These are phyloP conservation scores for Polietes domitor DNA, from an alignment of 2,888 invertebrate genomes.

Conservation along the genomic window DNA sequence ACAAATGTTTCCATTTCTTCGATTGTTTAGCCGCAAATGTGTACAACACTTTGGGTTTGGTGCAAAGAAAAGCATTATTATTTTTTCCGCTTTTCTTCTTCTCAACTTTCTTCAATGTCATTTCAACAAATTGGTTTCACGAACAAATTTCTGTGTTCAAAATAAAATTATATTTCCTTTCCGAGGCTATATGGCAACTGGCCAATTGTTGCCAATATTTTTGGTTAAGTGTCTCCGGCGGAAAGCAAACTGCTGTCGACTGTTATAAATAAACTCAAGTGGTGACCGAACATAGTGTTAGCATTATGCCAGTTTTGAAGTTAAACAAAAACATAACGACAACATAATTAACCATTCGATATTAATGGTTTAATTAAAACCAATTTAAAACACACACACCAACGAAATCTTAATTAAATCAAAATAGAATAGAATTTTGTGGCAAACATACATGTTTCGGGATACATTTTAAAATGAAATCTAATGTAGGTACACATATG, in stretches of 20 bases:
- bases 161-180: slow-evolving; percentile 16
- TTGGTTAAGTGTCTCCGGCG: slow-evolving; percentile 5
- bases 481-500: too few relatives aligned
- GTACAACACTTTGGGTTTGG: neutral
- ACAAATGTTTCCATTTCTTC: neutral
- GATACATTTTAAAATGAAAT: too few relatives aligned
- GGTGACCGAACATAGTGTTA: slow-evolving; percentile 4
- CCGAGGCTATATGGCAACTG: slow-evolving; percentile 63
- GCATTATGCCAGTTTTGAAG: slow-evolving; percentile 5
- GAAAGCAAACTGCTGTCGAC: neutral
- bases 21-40: neutral
- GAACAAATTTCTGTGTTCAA: slow-evolving; percentile 1
- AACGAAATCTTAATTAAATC: slow-evolving; percentile 8
- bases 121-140: neutral
- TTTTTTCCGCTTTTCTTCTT: neutral
- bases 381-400: slow-evolving; percentile 22
- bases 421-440: neutral
- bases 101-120: slow-evolving; percentile 36
- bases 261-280: slow-evolving; percentile 56
- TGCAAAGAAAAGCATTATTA: neutral
- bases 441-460: too few relatives aligned
- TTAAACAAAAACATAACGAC: neutral
- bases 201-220: slow-evolving; percentile 55
- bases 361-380: slow-evolving; percentile 56
- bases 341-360: neutral